A percentile compares a stretch with the other conserved stretches of the same genome.
These are phyloP conservation scores for Plecotus auritus DNA, from an alignment of 2,113 vertebrate genomes.

Conservation along the genomic window DNA sequence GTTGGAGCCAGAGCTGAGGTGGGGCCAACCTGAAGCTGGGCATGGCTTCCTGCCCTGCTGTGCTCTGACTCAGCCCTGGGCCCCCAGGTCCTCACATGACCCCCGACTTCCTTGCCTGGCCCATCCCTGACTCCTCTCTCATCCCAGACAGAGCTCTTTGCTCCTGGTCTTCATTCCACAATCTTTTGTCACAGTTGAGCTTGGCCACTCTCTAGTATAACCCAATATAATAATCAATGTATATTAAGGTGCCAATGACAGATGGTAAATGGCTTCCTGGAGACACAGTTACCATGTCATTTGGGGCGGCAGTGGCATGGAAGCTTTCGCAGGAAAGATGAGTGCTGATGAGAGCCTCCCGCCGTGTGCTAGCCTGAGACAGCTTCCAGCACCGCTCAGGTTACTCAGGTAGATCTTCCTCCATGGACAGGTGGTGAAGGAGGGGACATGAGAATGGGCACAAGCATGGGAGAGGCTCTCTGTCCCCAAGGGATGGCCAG, in stretches of 20 bases:
- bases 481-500: not conserved
- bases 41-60: not conserved
- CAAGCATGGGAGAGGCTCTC: not conserved
- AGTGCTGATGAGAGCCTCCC: not conserved
- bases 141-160: not conserved
- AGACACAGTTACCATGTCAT: not conserved
- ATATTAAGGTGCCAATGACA: not conserved
- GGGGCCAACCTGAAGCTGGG: rapidly evolving
- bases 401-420: not conserved
- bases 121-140: not conserved
- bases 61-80: no score
- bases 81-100: not conserved
- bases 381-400: not conserved
- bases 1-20: not conserved
- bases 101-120: not conserved
- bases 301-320: not conserved
- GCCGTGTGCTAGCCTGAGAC: not conserved
- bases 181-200: not conserved
- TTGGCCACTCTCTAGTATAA: not conserved
- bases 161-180: not conserved
- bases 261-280: not conserved
- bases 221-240: not conserved
- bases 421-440: not conserved
- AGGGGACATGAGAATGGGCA: not conserved
- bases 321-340: not conserved